Evolutionary conservation across 1,140 invertebrate genomes (phyloP).

Genomic region (Aphaenogaster rudis): DNA sequence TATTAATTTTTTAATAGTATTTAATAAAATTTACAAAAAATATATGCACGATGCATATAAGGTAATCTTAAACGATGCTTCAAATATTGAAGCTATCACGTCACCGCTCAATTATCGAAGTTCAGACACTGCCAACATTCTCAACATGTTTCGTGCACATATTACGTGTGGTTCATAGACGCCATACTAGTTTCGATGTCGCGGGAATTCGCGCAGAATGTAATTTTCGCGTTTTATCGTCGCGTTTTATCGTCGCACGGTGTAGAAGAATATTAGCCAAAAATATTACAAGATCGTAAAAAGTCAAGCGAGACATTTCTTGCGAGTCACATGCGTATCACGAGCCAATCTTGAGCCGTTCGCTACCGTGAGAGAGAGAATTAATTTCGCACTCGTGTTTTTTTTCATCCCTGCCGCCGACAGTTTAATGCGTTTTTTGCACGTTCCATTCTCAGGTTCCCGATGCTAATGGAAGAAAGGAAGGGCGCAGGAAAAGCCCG

Average conservation of each 20-base stretch:
- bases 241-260: not conserved
- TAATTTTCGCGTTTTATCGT: slow-evolving; percentile 36
- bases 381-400: slow-evolving; percentile 52
- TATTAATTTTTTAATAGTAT: too few relatives aligned
- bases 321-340: slow-evolving; percentile 26
- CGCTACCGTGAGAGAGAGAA: slow-evolving; percentile 15
- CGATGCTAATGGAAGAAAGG: slow-evolving; percentile 53
- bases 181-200: not conserved
- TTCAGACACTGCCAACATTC: not conserved
- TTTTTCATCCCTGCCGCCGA: not conserved
- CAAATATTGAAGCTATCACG: not conserved
- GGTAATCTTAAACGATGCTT: not conserved
- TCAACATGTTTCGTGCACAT: not conserved
- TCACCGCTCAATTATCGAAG: not conserved
- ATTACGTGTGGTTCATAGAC: not conserved
- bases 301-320: slow-evolving; percentile 49
- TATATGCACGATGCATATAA: not conserved
- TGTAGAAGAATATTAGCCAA: not conserved
- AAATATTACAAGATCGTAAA: slow-evolving; percentile 30
- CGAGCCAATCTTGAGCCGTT: slow-evolving; percentile 39
- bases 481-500: slow-evolving; percentile 6
- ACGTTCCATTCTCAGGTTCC: slow-evolving; percentile 27
- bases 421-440: slow-evolving; percentile 70
- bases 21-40: slow-evolving; percentile 3
- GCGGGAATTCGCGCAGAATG: not conserved